Evolutionary conservation across 2,113 vertebrate genomes (phyloP).

Genomic region (Meleagris gallopavo): DNA sequence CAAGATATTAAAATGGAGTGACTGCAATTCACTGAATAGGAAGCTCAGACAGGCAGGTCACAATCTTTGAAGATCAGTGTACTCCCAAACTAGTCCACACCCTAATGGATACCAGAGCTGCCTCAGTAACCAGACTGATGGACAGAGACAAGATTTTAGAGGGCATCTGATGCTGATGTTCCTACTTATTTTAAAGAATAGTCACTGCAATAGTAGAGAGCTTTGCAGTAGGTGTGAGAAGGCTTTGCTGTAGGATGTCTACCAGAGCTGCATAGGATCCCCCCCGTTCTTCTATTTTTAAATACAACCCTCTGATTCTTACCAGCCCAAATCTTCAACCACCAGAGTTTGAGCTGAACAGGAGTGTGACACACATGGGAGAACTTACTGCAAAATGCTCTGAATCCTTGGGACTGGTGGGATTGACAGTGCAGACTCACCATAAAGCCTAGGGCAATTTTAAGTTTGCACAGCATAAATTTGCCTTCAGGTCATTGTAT

Average conservation of each 20-base stretch:
- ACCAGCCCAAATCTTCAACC: not conserved
- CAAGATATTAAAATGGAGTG: not conserved
- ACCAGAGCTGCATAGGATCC: not conserved
- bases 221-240: not conserved
- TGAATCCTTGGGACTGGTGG: not conserved
- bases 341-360: not conserved
- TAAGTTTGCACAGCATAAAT: not conserved
- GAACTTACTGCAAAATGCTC: not conserved
- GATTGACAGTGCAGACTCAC: not conserved
- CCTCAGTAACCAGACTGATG: not conserved
- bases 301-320: not conserved
- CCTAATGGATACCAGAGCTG: not conserved
- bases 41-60: not conserved
- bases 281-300: not conserved
- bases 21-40: not conserved
- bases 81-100: not conserved
- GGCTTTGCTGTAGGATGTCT: not conserved
- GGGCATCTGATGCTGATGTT: not conserved
- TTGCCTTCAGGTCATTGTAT: not conserved
- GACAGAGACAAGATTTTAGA: not conserved
- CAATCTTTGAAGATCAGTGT: not conserved
- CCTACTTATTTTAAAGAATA: not conserved
- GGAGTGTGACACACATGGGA: not conserved
- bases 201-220: not conserved
- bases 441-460: not conserved